Evolutionary conservation across 2,797 vertebrate species (phyloP).

Genomic region (Cryptoprocta ferox): DNA sequence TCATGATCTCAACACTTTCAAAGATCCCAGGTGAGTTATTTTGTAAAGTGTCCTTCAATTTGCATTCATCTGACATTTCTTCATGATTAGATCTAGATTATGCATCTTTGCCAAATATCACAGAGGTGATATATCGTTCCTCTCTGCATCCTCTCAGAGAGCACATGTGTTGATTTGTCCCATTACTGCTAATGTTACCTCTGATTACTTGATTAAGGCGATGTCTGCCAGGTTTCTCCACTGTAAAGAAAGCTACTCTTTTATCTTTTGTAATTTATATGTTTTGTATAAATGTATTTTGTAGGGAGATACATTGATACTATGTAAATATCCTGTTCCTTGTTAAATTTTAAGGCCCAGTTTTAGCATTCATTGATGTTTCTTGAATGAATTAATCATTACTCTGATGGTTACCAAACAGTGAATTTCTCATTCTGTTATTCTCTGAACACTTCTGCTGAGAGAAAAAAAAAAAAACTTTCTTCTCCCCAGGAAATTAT

Average conservation of each 20-base stretch:
- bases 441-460: neutral
- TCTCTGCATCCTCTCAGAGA: neutral
- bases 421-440: neutral
- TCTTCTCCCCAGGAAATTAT: neutral
- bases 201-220: neutral
- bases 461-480: neutral
- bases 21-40: neutral
- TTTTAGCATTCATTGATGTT: neutral
- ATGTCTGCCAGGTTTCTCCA: neutral
- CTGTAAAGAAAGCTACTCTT: neutral
- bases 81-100: neutral
- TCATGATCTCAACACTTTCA: neutral
- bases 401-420: neutral
- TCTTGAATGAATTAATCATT: neutral
- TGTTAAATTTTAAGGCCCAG: neutral
- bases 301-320: neutral
- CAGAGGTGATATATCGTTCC: neutral
- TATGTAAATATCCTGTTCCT: neutral
- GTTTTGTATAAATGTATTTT: neutral
- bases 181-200: neutral
- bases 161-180: neutral
- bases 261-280: neutral
- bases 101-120: neutral
- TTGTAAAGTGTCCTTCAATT: neutral
- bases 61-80: constrained; percentile 39